phyloP scores from a whole-genome alignment of 1,140 invertebrate species.

The Rhynchophorus ferrugineus region DNA sequence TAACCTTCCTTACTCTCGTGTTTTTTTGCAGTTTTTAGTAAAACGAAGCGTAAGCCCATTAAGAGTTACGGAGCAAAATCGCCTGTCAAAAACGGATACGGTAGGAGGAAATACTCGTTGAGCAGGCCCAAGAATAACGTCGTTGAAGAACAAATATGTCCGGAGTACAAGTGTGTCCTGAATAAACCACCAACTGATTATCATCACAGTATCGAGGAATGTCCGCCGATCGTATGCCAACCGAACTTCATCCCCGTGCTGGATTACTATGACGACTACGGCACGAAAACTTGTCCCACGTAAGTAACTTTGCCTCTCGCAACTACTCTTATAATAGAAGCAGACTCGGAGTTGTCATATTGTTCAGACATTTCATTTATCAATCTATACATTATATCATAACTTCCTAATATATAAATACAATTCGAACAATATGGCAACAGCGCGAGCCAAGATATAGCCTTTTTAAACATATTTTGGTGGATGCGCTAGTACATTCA shows the following conservation, averaged over 20 bases:
- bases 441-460: no score
- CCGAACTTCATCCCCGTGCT: conserved; percentile 43
- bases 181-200: conserved; percentile 39
- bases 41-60: conserved; percentile 13
- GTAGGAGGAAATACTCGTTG: conserved; percentile 6
- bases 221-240: conserved; percentile 51
- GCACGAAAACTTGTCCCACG: conserved; percentile 17
- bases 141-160: conserved; percentile 39
- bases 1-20: no score
- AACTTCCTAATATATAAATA: no score
- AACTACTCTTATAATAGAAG: no score
- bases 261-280: conserved; percentile 8
- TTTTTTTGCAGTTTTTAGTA: conserved; percentile 3
- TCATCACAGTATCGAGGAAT: conserved; percentile 37
- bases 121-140: conserved; percentile 8
- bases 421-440: no score
- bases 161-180: conserved; percentile 47
- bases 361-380: no score
- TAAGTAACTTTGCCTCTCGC: conserved; percentile 13
- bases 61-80: conserved; percentile 32
- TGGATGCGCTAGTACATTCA: no score
- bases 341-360: no score
- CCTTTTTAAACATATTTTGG: no score
- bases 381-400: no score
- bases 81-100: conserved; percentile 28